These are phyloP conservation scores for Helicoverpa assulta DNA, from an alignment of 2,888 invertebrate species.

Conservation along the genomic window DNA sequence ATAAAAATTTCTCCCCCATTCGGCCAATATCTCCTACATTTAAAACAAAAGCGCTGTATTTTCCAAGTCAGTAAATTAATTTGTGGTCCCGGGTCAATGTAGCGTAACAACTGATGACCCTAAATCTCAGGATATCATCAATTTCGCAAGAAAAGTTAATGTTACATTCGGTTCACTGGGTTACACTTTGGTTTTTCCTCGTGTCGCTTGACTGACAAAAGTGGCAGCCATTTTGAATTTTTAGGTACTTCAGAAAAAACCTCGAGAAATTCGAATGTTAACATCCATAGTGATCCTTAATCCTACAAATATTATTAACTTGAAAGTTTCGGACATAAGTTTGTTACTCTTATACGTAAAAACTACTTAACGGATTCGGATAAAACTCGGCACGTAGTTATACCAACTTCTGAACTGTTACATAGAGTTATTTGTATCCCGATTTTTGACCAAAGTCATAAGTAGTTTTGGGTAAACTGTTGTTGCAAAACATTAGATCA, in stretches of 20 bases:
- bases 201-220: slow-evolving; percentile 33
- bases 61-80: slow-evolving; percentile 73
- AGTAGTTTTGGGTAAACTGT: too few relatives aligned
- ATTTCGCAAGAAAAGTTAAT: slow-evolving; percentile 64
- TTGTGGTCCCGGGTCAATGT: slow-evolving; percentile 69
- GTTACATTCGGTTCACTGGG: slow-evolving; percentile 65
- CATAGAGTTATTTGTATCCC: too few relatives aligned
- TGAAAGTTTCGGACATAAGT: too few relatives aligned
- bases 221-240: slow-evolving; percentile 11
- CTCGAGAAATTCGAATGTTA: not conserved
- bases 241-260: not conserved
- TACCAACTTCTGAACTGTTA: too few relatives aligned
- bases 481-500: too few relatives aligned
- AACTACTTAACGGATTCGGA: too few relatives aligned
- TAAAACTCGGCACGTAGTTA: too few relatives aligned
- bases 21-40: slow-evolving; percentile 44
- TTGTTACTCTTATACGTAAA: too few relatives aligned
- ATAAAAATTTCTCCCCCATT: slow-evolving; percentile 22
- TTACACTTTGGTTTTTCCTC: slow-evolving; percentile 55
- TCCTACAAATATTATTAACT: too few relatives aligned
- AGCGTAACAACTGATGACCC: slow-evolving; percentile 72
- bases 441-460: too few relatives aligned
- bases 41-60: slow-evolving; percentile 65
- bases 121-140: slow-evolving; percentile 70
- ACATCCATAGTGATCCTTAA: not conserved